phyloP scores from a whole-genome alignment of 2,888 invertebrate species.

The Conomelus anceps region DNA sequence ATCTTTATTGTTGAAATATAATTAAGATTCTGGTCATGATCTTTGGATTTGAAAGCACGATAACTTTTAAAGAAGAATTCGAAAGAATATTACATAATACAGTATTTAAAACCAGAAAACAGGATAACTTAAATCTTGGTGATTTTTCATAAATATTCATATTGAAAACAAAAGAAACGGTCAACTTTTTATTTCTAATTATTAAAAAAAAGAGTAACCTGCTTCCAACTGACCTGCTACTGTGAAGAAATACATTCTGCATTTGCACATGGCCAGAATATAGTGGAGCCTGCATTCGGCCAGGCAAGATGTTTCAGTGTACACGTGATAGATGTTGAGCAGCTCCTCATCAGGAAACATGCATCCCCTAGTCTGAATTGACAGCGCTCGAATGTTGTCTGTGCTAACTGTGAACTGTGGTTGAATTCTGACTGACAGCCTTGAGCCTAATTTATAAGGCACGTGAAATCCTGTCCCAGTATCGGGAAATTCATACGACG shows the following conservation, averaged over 20 bases:
- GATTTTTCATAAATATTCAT: no score
- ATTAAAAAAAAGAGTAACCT: background rate
- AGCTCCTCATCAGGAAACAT: conserved; percentile 33
- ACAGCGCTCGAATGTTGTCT: conserved; percentile 27
- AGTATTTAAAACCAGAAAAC: no score
- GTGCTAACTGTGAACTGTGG: conserved; percentile 32
- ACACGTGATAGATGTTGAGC: conserved; percentile 32
- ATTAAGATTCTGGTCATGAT: no score
- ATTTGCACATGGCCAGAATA: conserved; percentile 29
- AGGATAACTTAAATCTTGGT: no score
- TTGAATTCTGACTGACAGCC: conserved; percentile 27
- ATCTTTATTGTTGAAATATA: no score
- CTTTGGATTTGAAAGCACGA: no score
- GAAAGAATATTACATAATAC: no score
- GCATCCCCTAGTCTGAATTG: conserved; percentile 27
- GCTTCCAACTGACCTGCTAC: conserved; percentile 21
- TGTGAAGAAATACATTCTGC: conserved; percentile 32
- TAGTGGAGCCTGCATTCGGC: conserved; percentile 32
- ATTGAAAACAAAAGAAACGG: no score
- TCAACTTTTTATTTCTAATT: no score
- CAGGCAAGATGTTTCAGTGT: conserved; percentile 33
- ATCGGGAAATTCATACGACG: conserved; percentile 32
- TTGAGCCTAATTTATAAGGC: conserved; percentile 19
- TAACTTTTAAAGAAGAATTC: no score
- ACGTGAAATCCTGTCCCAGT: conserved; percentile 32